Evolutionary conservation across 1,140 invertebrate genomes (phyloP).

Genomic region (Coenobita brevimanus): DNA sequence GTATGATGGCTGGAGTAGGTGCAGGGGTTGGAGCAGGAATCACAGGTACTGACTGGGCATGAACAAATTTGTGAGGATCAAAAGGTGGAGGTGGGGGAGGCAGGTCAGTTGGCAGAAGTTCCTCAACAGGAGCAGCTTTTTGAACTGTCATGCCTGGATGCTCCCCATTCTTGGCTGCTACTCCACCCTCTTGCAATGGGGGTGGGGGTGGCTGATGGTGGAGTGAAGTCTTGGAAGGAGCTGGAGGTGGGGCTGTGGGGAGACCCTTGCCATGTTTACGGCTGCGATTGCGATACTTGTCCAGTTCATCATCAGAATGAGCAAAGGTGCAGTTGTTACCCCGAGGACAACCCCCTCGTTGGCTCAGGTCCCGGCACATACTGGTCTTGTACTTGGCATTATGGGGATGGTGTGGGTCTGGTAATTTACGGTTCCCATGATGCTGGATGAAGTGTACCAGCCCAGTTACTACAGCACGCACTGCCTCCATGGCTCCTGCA

Average conservation of each 20-base stretch:
- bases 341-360: conserved; percentile 86
- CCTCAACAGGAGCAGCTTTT: conserved; percentile 46
- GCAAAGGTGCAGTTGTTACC: conserved; percentile 92
- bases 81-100: conserved; percentile 36
- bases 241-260: conserved; percentile 15
- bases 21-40: conserved; percentile 55
- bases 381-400: conserved; percentile 92
- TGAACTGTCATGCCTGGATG: conserved; percentile 26
- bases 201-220: conserved; percentile 13
- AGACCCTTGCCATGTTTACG: conserved; percentile 61
- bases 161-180: conserved; percentile 46
- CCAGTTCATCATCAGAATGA: conserved; percentile 92
- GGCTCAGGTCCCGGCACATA: conserved; percentile 89
- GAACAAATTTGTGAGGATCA: conserved; percentile 56
- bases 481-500: conserved; percentile 85
- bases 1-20: conserved; percentile 46
- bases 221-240: conserved; percentile 30
- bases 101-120: conserved; percentile 34
- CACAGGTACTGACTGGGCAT: conserved; percentile 51
- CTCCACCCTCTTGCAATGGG: neutral
- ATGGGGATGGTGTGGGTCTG: conserved; percentile 77
- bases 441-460: conserved; percentile 90
- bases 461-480: conserved; percentile 86
- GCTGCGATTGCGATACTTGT: conserved; percentile 73
- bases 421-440: conserved; percentile 70